phyloP scores from a whole-genome alignment of 2,797 vertebrate genomes.

The Rhinophrynus dorsalis region DNA sequence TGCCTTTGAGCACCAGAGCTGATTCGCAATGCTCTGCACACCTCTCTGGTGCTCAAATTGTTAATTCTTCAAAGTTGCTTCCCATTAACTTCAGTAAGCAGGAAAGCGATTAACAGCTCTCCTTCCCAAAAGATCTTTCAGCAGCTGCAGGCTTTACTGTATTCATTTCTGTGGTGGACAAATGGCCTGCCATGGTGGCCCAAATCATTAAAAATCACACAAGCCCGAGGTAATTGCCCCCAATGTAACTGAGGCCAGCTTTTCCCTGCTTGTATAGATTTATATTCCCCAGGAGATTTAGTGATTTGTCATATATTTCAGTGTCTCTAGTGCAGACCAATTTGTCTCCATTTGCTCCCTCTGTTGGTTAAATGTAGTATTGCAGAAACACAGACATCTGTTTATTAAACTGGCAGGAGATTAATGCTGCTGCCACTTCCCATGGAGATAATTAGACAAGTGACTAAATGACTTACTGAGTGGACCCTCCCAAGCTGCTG shows the following conservation, averaged over 20 bases:
- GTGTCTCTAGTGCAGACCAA: background rate
- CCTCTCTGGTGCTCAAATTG: no score
- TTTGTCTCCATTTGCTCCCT: background rate
- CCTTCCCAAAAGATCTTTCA: background rate
- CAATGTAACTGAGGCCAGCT: background rate
- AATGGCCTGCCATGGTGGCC: background rate
- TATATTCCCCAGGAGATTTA: background rate
- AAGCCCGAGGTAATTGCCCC: background rate
- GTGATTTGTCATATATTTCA: background rate
- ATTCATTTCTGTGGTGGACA: background rate
- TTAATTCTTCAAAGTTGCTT: no score
- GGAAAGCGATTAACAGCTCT: no score
- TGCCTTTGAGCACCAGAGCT: no score
- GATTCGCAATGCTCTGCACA: no score
- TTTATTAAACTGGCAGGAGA: background rate
- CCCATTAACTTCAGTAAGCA: no score
- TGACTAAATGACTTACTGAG: background rate
- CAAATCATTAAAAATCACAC: background rate
- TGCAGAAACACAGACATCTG: background rate
- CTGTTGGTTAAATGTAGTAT: background rate
- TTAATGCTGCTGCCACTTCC: background rate
- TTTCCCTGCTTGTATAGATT: background rate
- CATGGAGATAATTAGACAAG: slow-evolving; percentile 11
- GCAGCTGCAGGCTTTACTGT: background rate
- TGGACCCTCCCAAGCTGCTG: background rate